Evolutionary conservation across 64 coral and sea anemone genomes (phyloP).

Genomic region (Stichodactyla mertensii): DNA sequence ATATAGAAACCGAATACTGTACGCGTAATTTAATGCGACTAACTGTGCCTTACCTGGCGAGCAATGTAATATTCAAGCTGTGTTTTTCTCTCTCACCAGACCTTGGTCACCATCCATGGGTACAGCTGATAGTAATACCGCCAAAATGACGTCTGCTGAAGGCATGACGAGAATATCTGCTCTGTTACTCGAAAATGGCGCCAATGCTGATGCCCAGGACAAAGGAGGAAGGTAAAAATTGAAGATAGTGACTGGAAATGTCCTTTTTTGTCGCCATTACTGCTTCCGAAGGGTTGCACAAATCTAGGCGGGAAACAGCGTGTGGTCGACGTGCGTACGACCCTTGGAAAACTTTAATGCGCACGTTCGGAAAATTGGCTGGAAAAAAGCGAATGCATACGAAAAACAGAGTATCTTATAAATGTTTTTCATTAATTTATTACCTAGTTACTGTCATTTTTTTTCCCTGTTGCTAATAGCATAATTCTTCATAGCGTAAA

Average conservation of each 20-base stretch:
- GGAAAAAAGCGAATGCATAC: background rate
- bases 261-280: background rate
- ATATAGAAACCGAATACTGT: too few relatives aligned
- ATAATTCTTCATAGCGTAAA: too few relatives aligned
- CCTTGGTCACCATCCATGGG: slow-evolving; percentile 58
- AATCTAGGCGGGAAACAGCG: background rate
- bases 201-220: slow-evolving; percentile 85
- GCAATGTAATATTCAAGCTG: background rate
- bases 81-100: slow-evolving; percentile 15
- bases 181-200: slow-evolving; percentile 62
- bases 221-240: slow-evolving; percentile 52
- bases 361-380: background rate
- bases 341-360: background rate
- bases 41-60: background rate
- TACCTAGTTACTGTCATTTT: too few relatives aligned
- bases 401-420: background rate
- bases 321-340: background rate
- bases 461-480: too few relatives aligned
- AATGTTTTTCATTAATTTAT: too few relatives aligned
- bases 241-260: background rate
- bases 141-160: slow-evolving; percentile 78
- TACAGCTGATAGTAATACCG: background rate
- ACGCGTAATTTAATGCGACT: too few relatives aligned
- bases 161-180: slow-evolving; percentile 80
- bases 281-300: background rate